A percentile compares a stretch with the other conserved stretches of the same genome.
Evolutionary conservation across 2,113 vertebrate species (phyloP).

Genomic region (Romanogobio albipinnatus): DNA sequence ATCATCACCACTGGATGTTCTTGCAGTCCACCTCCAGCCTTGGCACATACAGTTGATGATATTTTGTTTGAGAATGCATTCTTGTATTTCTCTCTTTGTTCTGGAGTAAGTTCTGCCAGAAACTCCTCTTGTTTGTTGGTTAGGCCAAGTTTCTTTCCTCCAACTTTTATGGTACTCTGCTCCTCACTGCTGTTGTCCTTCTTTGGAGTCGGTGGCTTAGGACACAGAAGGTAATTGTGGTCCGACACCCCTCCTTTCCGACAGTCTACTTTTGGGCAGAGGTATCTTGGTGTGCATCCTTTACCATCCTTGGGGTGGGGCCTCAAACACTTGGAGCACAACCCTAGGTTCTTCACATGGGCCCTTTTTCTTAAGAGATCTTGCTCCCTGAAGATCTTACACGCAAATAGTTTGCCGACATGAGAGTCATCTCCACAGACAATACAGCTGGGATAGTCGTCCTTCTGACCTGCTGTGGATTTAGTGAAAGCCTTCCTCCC

Average conservation of each 20-base stretch:
- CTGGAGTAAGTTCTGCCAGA: slow-evolving; percentile 11
- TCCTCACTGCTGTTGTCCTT: slow-evolving; percentile 2
- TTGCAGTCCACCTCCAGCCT: too few relatives aligned
- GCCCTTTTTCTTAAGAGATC: too few relatives aligned
- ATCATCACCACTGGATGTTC: too few relatives aligned
- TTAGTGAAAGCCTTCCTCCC: too few relatives aligned
- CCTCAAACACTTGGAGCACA: background rate
- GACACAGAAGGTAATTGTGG: background rate
- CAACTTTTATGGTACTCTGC: background rate
- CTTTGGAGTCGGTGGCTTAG: background rate
- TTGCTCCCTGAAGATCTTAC: too few relatives aligned
- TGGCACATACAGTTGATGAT: too few relatives aligned
- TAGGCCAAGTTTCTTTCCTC: slow-evolving; percentile 8
- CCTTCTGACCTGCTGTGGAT: too few relatives aligned
- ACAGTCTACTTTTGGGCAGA: slow-evolving; percentile 6
- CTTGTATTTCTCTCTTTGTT: slow-evolving; percentile 10
- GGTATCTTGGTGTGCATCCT: background rate
- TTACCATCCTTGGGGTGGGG: background rate
- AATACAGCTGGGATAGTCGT: too few relatives aligned
- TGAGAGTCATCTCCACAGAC: too few relatives aligned
- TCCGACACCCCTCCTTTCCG: background rate
- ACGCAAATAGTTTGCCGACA: too few relatives aligned
- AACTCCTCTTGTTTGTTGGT: slow-evolving; percentile 20
- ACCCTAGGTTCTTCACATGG: background rate
- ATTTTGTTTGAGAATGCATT: too few relatives aligned